Evolutionary conservation across 1,140 invertebrate species (phyloP).

Genomic region (Pissodes strobi): DNA sequence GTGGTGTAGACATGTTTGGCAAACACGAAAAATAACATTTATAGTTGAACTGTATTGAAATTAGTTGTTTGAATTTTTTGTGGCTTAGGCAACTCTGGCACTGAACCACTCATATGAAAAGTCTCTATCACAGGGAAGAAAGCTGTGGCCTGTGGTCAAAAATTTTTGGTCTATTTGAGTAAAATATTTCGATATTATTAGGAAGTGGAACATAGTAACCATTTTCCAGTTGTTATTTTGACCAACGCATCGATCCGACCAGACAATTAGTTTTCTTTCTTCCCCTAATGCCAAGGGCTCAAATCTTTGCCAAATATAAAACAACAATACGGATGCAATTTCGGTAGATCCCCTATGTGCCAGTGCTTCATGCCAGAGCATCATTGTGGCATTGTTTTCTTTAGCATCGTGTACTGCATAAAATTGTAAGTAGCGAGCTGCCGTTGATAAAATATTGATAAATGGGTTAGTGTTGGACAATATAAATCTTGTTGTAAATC

Average conservation of each 20-base stretch:
- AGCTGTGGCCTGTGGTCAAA: too few relatives aligned
- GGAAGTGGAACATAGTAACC: background rate
- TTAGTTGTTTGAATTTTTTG: too few relatives aligned
- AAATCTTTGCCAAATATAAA: too few relatives aligned
- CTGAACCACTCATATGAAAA: too few relatives aligned
- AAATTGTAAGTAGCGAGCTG: constrained; percentile 22
- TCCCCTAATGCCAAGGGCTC: too few relatives aligned
- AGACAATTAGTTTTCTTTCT: background rate
- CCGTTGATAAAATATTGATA: too few relatives aligned
- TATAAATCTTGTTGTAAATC: constrained; percentile 27
- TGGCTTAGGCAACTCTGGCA: too few relatives aligned
- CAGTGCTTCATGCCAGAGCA: constrained; percentile 28
- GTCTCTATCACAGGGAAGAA: too few relatives aligned
- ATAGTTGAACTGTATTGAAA: too few relatives aligned
- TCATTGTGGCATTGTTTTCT: constrained; percentile 3
- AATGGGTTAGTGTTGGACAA: constrained; percentile 17
- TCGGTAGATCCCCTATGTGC: too few relatives aligned
- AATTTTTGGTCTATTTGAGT: background rate
- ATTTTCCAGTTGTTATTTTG: constrained; percentile 1
- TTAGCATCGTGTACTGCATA: constrained; percentile 1
- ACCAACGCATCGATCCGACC: background rate
- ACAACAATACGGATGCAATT: constrained; percentile 15
- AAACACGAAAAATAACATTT: too few relatives aligned
- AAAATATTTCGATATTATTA: background rate
- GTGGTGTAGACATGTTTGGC: too few relatives aligned